A percentile compares a stretch with the other conserved stretches of the same genome.
Conservation (phyloP, 2,888 invertebrate genomes). For the Synanthedon andrenaeformis region DNA sequence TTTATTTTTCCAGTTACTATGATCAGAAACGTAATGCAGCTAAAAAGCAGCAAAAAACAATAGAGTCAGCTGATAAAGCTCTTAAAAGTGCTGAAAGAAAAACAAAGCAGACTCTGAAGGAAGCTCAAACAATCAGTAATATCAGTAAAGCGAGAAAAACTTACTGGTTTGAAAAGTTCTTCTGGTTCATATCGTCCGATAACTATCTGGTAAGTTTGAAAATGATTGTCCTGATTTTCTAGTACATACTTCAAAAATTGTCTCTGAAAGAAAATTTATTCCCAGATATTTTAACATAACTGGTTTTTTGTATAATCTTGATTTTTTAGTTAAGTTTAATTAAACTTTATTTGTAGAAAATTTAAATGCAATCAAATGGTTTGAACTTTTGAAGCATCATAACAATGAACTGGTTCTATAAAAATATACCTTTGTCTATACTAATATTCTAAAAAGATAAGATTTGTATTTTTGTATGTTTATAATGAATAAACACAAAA, state of each 20-base stretch:
- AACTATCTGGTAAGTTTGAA: constrained; percentile 76
- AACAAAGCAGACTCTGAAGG: constrained; percentile 93
- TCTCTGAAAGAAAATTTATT: no score
- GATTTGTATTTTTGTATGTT: no score
- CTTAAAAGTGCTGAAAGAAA: constrained; percentile 95
- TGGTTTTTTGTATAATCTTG: background rate
- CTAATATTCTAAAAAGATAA: no score
- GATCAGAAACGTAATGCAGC: constrained; percentile 91
- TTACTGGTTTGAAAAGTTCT: constrained; percentile 99
- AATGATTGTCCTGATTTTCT: no score
- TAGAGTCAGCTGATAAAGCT: constrained; percentile 93
- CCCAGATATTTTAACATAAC: no score
- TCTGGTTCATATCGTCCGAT: constrained; percentile 98
- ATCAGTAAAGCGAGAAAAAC: constrained; percentile 95
- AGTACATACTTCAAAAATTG: background rate
- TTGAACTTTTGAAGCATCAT: no score
- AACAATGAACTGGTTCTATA: no score
- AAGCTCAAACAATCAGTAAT: constrained; percentile 89
- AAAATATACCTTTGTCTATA: background rate
- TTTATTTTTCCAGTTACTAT: constrained; percentile 76
- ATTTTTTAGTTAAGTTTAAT: background rate
- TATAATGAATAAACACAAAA: no score
- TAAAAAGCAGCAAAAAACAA: constrained; percentile 94
- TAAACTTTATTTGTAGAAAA: background rate
- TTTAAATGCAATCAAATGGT: no score